Base-by-base conservation (phyloP, 1,140 invertebrate genomes). In the Scaptomyza graminum region DNA sequence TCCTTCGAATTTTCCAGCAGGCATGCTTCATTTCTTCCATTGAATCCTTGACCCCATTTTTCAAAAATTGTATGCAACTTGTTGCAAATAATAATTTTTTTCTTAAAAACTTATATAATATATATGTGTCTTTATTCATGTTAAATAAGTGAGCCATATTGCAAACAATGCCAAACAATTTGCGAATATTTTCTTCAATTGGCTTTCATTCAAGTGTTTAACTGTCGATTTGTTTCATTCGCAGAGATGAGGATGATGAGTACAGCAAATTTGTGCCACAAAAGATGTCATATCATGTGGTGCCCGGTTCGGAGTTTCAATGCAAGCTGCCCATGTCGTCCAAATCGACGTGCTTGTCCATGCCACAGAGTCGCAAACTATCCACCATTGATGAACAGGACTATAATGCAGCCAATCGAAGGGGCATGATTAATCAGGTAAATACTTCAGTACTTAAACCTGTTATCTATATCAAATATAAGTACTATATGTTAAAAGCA, bases 221-320 rank as follows among this genome's bases (percentile, higher is more conserved):
- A 67, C 41, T 65, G 28, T 52, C 6, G 5, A 37, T 37, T 51
- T 9, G 61, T n/a, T 60, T 49, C 15, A 7, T 49, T 31, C 54
- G 31, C 31, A 90, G 89, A 49, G 89, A 90, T 61, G 89, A 90
- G 18, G 89, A 90, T 59, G 89, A 90, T 15, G 89, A 90, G 37
- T 89, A 90, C 13, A 77, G 77, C 22, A 89, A 81, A 46, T 80
- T 90, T 60, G 81, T 89, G 72, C 81, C 89, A 18, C 69, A 88
- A 15, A 74, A 67, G 56, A 55, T 66, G 28, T 51, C 71, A n/a
- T 90, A 89, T 56, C 71, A 84, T 51, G 82, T 90, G 69, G 89
- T 90, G 18, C 79, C 89, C 8, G 67, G 82, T 5, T 43, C 79
- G 1, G 79, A 87, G 46, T 82, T 79, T 13, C 83, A 87, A 44